These are phyloP conservation scores for Anomalospiza imberbis DNA, from an alignment of 2,797 vertebrate species.

Conservation along the genomic window DNA sequence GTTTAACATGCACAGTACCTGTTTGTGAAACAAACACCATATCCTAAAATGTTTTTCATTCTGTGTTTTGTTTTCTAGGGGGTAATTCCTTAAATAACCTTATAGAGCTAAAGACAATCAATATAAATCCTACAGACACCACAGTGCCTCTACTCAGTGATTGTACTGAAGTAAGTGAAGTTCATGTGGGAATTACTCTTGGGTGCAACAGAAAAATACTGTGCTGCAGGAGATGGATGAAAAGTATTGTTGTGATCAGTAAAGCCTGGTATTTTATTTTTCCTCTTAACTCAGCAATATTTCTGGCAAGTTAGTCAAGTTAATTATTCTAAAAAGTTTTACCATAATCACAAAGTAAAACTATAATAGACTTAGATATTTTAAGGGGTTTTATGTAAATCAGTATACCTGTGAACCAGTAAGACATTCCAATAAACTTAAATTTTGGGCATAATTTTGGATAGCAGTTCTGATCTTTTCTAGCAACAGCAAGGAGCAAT, in stretches of 20 bases:
- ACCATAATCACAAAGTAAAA: neutral
- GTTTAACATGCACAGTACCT: neutral
- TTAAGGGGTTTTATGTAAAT: neutral
- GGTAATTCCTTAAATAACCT: constrained; percentile 97
- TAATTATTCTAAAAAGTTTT: neutral
- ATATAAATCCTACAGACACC: constrained; percentile 94
- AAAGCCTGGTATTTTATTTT: neutral
- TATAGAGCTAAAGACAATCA: constrained; percentile 95
- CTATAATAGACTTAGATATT: neutral
- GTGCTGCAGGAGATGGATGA: neutral
- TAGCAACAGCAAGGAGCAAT: neutral
- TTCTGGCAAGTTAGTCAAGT: neutral
- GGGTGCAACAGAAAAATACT: neutral
- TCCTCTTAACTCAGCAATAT: neutral
- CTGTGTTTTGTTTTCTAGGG: constrained; percentile 72
- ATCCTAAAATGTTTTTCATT: neutral
- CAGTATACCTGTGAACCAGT: neutral
- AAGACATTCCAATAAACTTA: neutral
- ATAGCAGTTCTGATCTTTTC: neutral
- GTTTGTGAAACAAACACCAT: neutral
- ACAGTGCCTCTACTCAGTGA: constrained; percentile 90
- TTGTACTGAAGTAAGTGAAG: constrained; percentile 86
- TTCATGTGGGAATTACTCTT: neutral
- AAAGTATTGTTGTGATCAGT: neutral
- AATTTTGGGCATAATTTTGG: neutral